phyloP scores from a whole-genome alignment of 2,113 vertebrate species.

The Jacana jacana region DNA sequence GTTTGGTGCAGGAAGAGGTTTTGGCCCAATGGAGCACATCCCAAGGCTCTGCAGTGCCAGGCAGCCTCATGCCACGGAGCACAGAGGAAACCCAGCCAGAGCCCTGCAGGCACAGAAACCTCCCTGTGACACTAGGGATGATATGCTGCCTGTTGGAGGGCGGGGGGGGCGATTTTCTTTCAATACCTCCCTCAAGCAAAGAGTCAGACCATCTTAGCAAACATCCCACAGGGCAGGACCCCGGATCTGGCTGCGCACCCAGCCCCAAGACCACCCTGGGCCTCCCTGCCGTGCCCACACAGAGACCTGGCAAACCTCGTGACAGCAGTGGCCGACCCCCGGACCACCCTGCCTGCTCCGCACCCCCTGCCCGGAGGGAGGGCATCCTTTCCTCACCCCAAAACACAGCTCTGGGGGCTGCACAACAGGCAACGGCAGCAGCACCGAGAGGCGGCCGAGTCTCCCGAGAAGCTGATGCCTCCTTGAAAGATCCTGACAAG shows the following conservation, averaged over 20 bases:
- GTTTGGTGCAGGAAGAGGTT: neutral
- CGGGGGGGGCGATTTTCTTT: neutral
- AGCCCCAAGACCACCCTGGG: accelerated
- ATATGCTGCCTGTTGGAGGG: accelerated
- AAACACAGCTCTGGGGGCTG: neutral
- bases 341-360: neutral
- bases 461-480: neutral
- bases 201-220: neutral
- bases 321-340: neutral
- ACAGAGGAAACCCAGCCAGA: neutral
- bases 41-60: accelerated
- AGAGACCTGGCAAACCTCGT: neutral
- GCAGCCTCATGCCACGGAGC: neutral
- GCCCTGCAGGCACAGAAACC: neutral
- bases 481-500: neutral
- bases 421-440: neutral
- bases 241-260: accelerated
- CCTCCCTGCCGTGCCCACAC: neutral
- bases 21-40: neutral
- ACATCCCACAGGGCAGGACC: accelerated
- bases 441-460: neutral
- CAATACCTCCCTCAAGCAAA: neutral
- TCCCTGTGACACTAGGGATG: accelerated
- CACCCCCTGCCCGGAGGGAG: neutral
- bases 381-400: accelerated